Percentiles rank a stretch among this genome's conserved stretches.
Conservation (phyloP, 2,888 invertebrate species). For the Pyrrhia umbra region DNA sequence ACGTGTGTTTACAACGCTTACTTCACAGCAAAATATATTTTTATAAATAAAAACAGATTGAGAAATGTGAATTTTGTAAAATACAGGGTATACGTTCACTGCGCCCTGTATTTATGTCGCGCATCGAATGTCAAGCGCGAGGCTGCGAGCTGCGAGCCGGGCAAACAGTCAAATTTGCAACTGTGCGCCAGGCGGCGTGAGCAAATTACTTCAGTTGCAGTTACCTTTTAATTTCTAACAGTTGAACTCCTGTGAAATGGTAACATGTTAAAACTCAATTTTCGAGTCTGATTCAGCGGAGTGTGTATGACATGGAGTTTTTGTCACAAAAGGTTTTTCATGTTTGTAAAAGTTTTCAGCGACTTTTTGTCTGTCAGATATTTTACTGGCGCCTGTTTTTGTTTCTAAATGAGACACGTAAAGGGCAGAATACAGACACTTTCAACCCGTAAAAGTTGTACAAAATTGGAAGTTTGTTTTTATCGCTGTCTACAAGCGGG, state of each 20-base stretch:
- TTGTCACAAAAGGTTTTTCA: slow-evolving; percentile 15
- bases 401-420: slow-evolving; percentile 9
- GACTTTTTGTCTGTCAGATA: slow-evolving; percentile 6
- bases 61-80: background rate
- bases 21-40: background rate
- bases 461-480: slow-evolving; percentile 14
- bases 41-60: background rate
- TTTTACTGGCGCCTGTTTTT: slow-evolving; percentile 4
- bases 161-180: background rate
- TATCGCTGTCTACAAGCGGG: too few relatives aligned
- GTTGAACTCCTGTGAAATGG: background rate
- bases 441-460: background rate
- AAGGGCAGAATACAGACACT: background rate
- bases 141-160: too few relatives aligned
- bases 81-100: background rate
- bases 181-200: too few relatives aligned
- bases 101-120: background rate
- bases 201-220: background rate
- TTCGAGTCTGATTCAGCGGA: background rate
- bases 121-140: too few relatives aligned
- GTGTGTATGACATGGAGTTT: slow-evolving; percentile 3
- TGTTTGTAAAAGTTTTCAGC: slow-evolving; percentile 12
- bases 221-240: background rate
- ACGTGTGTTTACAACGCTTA: too few relatives aligned
- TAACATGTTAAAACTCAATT: slow-evolving; percentile 6